Conservation (phyloP, 2,888 invertebrate species). For the Tachina fera region DNA sequence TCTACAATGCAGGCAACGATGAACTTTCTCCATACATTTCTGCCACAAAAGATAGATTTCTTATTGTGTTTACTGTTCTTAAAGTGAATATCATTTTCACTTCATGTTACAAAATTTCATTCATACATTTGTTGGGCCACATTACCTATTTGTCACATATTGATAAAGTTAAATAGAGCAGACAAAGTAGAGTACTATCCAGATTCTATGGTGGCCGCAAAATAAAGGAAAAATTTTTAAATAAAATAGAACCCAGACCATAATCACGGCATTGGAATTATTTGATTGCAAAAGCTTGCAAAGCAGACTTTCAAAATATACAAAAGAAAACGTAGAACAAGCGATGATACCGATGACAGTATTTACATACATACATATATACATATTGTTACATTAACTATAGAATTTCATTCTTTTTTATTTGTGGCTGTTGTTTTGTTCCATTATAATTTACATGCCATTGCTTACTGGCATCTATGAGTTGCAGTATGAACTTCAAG, state of each 20-base stretch:
- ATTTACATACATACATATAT: too few relatives aligned
- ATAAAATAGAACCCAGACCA: slow-evolving; percentile 14
- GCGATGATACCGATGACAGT: slow-evolving; percentile 44
- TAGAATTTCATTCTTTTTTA: slow-evolving; percentile 21
- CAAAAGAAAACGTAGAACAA: slow-evolving; percentile 40
- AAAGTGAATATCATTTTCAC: not conserved
- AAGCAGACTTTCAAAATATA: not conserved
- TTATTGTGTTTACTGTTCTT: slow-evolving; percentile 26
- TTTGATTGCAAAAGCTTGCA: slow-evolving; percentile 45
- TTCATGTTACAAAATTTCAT: slow-evolving; percentile 9
- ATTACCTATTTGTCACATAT: slow-evolving; percentile 55
- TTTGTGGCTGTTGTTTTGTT: slow-evolving; percentile 14
- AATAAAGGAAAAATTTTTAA: not conserved
- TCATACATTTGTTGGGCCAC: slow-evolving; percentile 22
- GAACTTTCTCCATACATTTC: slow-evolving; percentile 54
- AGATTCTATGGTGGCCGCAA: slow-evolving; percentile 18
- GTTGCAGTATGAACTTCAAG: slow-evolving; percentile 60
- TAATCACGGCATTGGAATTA: slow-evolving; percentile 50
- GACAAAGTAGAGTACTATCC: slow-evolving; percentile 46
- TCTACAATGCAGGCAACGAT: slow-evolving; percentile 43
- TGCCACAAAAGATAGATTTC: slow-evolving; percentile 53
- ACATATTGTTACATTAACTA: slow-evolving; percentile 40
- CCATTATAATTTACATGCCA: slow-evolving; percentile 36
- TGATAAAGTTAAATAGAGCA: slow-evolving; percentile 62
- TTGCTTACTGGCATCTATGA: slow-evolving; percentile 34